Evolutionary conservation across 1,140 invertebrate species (phyloP), one percentile per base, ranked within the genome.

Genomic region (Caenorhabditis briggsae): DNA sequence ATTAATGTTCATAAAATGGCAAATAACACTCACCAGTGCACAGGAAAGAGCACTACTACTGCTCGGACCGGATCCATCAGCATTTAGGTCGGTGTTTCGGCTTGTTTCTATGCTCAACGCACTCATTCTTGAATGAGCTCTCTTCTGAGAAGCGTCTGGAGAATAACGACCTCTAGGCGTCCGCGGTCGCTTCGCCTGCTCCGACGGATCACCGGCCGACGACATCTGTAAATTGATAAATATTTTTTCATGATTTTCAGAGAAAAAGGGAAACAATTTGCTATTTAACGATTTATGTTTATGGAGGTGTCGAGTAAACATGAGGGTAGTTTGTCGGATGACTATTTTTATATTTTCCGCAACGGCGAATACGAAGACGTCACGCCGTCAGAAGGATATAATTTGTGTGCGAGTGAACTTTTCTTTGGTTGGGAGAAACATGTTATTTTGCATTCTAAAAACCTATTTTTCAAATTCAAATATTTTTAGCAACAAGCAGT

Each of bases 61-160:
- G 41, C 70, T 78, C 11, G 70, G 70, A 9, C 18, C 70, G 8
- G 70, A 78, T 78, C 70, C 70, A 23, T 78, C 70, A 0, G 18
- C 70, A 53, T 78, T 78, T 7, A 78, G 46, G 50, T 78, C 70
- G 11, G 43, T 23, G 14, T 20, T 50, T 23, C 46, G 70, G 11
- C 20, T 16, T 12, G 46, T 50, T 5, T 78, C 70, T n/a, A 78
- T 25, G 11, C 25, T 50, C 46, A 78, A 78, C 8, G 46, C 70
- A 46, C 70, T 78, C 46, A 78, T 41, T 25, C 70, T 48, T 23
- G 70, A 78, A 78, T 23, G 7, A 9, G 70, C 23, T 78, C 46
- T 48, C 9, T 46, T 16, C 12, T 48, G 46, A 50, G 12, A 16
- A 0, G 46, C 70, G 0, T 78, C 70, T 78, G 70, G 70, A 50